Percentiles rank a stretch among this genome's conserved stretches.
phyloP scores from a whole-genome alignment of 1,140 invertebrate genomes.

The Holcopasites calliopsidis region DNA sequence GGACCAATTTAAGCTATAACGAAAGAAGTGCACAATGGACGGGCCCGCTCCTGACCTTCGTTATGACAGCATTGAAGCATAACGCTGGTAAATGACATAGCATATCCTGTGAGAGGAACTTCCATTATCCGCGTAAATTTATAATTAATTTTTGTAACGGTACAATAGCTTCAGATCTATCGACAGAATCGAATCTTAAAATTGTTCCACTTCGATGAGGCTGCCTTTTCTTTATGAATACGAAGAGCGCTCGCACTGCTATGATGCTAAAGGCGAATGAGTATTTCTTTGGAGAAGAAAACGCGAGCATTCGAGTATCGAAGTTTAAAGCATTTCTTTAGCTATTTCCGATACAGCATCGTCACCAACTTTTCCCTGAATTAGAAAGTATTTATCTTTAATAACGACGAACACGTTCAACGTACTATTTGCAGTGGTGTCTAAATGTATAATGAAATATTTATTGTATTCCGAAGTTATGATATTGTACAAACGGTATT shows the following conservation, averaged over 20 bases:
- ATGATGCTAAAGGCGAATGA: no score
- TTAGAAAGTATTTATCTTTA: no score
- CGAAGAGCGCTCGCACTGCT: not conserved
- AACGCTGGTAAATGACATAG: slow-evolving; percentile 53
- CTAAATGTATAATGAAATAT: no score
- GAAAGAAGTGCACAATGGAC: slow-evolving; percentile 17
- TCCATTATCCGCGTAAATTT: slow-evolving; percentile 53
- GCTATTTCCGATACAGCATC: no score
- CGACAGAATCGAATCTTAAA: slow-evolving; percentile 23
- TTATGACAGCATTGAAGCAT: slow-evolving; percentile 53
- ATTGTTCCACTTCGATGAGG: slow-evolving; percentile 44
- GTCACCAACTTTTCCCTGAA: no score
- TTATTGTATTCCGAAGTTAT: no score
- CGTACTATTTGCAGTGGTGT: no score
- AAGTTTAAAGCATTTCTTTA: no score
- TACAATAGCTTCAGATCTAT: slow-evolving; percentile 44
- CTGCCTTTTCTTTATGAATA: slow-evolving; percentile 14
- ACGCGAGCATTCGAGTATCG: no score
- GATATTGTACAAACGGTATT: no score
- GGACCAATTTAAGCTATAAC: slow-evolving; percentile 22
- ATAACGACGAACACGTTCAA: no score
- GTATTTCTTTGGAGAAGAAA: no score
- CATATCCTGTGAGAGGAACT: slow-evolving; percentile 40
- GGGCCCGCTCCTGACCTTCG: slow-evolving; percentile 1
- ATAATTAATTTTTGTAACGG: slow-evolving; percentile 63